These are phyloP conservation scores for Lagodon rhomboides DNA, from an alignment of 2,797 vertebrate species.

Conservation along the genomic window DNA sequence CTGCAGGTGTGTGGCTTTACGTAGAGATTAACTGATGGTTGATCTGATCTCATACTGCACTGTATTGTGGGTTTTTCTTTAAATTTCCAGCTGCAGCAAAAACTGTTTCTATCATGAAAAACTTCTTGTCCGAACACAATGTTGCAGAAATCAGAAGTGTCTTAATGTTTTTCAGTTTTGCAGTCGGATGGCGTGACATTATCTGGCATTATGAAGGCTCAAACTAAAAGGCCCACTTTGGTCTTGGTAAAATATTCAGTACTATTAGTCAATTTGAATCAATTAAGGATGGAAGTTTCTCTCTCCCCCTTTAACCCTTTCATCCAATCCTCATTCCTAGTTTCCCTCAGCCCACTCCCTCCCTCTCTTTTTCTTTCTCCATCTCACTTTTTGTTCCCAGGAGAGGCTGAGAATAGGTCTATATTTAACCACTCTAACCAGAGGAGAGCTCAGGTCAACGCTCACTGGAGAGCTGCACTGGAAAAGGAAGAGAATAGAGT, in stretches of 20 bases:
- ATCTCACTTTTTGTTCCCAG: constrained; percentile 47
- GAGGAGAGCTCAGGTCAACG: constrained; percentile 64
- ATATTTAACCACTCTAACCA: constrained; percentile 72
- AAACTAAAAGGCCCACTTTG: background rate
- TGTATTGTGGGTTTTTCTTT: background rate
- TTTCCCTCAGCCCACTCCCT: background rate
- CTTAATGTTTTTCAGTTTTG: background rate
- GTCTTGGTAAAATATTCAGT: background rate
- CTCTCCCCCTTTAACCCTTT: constrained; percentile 7
- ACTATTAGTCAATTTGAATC: constrained; percentile 6
- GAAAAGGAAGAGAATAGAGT: constrained; percentile 41
- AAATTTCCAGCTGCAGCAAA: background rate
- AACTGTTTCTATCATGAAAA: background rate
- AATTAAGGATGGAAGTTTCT: constrained; percentile 15
- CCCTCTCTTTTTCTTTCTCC: constrained; percentile 20
- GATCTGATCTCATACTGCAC: background rate
- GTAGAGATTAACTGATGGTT: background rate
- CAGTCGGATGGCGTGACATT: background rate
- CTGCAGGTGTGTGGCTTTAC: constrained; percentile 15
- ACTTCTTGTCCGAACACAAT: too few species aligned
- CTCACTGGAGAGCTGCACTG: constrained; percentile 69
- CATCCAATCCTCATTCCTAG: constrained; percentile 8
- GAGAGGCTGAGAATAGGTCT: constrained; percentile 67
- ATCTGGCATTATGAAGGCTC: background rate
- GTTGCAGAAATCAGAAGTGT: background rate